These are phyloP conservation scores for Cantharis rustica DNA, from an alignment of 2,888 invertebrate genomes.

Conservation along the genomic window DNA sequence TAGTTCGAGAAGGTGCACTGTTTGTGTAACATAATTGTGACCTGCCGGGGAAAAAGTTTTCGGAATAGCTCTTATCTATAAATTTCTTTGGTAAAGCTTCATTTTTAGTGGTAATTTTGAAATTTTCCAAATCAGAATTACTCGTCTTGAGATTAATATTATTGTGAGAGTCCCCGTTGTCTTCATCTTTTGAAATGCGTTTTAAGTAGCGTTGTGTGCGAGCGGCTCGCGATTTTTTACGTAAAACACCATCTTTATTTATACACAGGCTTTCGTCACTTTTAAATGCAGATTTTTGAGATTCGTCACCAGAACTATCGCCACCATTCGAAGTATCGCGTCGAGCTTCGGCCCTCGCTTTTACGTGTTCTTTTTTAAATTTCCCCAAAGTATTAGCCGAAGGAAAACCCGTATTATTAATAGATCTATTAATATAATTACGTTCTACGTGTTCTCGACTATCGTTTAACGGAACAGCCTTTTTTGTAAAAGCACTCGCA, in stretches of 20 bases:
- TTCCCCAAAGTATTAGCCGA: constrained; percentile 58
- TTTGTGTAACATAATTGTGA: constrained; percentile 23
- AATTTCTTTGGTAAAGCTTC: not conserved
- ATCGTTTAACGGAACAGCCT: constrained; percentile 10
- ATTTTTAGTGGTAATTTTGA: constrained; percentile 2
- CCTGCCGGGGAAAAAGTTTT: not conserved
- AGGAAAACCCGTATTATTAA: not conserved
- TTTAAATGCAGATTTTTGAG: constrained; percentile 67
- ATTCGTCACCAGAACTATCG: constrained; percentile 75
- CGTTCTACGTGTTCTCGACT: constrained; percentile 19
- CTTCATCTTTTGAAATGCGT: constrained; percentile 73
- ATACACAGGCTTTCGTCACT: constrained; percentile 70
- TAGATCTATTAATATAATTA: constrained; percentile 38
- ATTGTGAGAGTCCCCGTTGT: constrained; percentile 68
- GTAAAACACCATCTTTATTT: constrained; percentile 59
- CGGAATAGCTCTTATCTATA: not conserved
- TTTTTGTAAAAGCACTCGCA: constrained; percentile 49
- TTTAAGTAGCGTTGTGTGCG: constrained; percentile 82
- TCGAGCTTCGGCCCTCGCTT: constrained; percentile 70
- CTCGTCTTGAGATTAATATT: constrained; percentile 54
- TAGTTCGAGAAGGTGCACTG: constrained; percentile 29
- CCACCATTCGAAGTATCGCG: constrained; percentile 64
- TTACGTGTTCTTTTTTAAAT: constrained; percentile 65
- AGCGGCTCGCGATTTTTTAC: constrained; percentile 71
- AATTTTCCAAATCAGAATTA: not conserved